Evolutionary conservation across 2,113 vertebrate genomes (phyloP), one percentile per base, ranked within the genome.

Genomic region (Ibidorhyncha struthersii): DNA sequence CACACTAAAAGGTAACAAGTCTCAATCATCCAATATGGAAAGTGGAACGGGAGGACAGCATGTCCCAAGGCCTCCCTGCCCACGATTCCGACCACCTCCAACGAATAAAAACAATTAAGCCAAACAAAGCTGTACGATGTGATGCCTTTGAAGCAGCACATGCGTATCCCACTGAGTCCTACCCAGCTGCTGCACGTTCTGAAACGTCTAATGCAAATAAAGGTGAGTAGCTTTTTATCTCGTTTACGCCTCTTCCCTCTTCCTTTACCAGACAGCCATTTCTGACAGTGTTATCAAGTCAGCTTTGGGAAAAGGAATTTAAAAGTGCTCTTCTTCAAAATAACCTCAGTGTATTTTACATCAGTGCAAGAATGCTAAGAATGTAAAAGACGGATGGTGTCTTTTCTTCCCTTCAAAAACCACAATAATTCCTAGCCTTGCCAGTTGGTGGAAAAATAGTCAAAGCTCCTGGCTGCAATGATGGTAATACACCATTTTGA

Each of bases 271-370:
- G 93, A 56, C 70, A 84, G 69, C 23, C 81, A 85, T 71, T 94
- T 84, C 78, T 93, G 84, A 79, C 89, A 96, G 43, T 3, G 2
- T 61, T 94, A 89, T 71, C 86, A 76, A 84, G 56, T 59, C n/a
- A 94, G 81, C 74, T 82, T 91, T 10, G 10, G 73, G 73, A 89
- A 86, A 90, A 85, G 43, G 74, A 87, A 90, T 93, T 89, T 79
- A 52, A 94, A 96, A 91, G 87, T 61, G 65, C 17, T 93, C 38
- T 84, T 78, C 88, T 82, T 94, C 81, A 94, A 94, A 93, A 82
- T 94, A 82, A 94, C 85, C 93, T 94, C 47, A 14, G 34, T n/a
- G 82, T 89, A 95, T 95, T 96, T 97, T 90, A 88, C 85, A 92
- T 72, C 70, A 55, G 52, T 23, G 74, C 34, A 67, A 72, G 66